Percentiles rank a stretch among this genome's conserved stretches.
Conservation (phyloP, 2,888 invertebrate genomes). For the Cephus spinipes region DNA sequence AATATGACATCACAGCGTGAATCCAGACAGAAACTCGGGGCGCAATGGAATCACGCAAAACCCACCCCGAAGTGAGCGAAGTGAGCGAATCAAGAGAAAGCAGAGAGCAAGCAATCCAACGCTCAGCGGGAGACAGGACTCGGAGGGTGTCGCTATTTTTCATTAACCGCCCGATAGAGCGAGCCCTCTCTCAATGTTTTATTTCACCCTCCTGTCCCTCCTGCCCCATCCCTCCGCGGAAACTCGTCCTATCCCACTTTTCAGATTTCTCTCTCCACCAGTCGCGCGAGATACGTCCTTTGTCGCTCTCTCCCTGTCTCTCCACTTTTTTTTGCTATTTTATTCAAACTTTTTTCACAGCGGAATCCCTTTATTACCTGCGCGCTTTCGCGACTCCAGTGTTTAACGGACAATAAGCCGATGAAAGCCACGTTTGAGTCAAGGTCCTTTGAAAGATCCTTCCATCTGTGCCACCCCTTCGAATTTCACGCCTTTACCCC, state of each 20-base stretch:
- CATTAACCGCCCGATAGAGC: constrained; percentile 59
- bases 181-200: constrained; percentile 42
- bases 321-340: constrained; percentile 41
- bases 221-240: not conserved
- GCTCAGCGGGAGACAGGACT: constrained; percentile 50
- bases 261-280: constrained; percentile 18
- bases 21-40: constrained; percentile 50
- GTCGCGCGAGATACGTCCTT: constrained; percentile 31
- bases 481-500: constrained; percentile 1
- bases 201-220: constrained; percentile 25
- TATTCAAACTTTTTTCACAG: constrained; percentile 44
- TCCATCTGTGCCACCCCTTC: not conserved
- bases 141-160: constrained; percentile 59
- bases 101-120: constrained; percentile 51
- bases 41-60: constrained; percentile 53
- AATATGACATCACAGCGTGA: constrained; percentile 59
- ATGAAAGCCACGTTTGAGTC: constrained; percentile 51
- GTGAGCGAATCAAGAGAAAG: constrained; percentile 32
- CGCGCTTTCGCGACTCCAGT: constrained; percentile 42
- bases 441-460: constrained; percentile 38
- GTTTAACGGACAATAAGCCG: constrained; percentile 52
- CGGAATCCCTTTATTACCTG: constrained; percentile 47
- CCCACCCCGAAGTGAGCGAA: constrained; percentile 34
- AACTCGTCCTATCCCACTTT: constrained; percentile 13
- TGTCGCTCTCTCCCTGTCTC: constrained; percentile 31